These are phyloP conservation scores for Hippocampus guttulatus DNA, from an alignment of 2,113 vertebrate species.

Conservation along the genomic window DNA sequence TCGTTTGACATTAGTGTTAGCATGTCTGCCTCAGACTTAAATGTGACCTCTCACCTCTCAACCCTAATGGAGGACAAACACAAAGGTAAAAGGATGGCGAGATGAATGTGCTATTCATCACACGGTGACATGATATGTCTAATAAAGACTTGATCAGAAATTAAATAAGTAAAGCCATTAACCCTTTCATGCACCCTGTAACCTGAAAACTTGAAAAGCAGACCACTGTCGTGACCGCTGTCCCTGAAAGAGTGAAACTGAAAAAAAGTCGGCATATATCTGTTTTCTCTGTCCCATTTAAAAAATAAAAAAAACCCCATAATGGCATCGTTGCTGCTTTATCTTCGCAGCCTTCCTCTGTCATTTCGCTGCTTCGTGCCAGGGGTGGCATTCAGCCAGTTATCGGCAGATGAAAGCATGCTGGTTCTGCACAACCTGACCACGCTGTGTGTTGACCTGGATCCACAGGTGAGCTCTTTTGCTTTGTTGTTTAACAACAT, in stretches of 20 bases:
- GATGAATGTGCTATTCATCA: too few relatives aligned
- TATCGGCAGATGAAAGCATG: constrained; percentile 26
- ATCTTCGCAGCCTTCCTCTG: constrained; percentile 57
- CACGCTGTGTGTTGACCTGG: constrained; percentile 41
- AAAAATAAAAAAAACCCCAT: not conserved
- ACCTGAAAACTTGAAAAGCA: too few relatives aligned
- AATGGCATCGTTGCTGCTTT: not conserved
- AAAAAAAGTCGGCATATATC: too few relatives aligned
- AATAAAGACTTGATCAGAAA: too few relatives aligned
- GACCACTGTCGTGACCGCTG: too few relatives aligned
- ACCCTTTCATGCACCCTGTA: too few relatives aligned
- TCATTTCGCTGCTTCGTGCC: constrained; percentile 53
- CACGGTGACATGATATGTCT: too few relatives aligned
- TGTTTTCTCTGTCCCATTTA: not conserved
- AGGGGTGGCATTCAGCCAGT: constrained; percentile 43
- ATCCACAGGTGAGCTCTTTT: constrained; percentile 47
- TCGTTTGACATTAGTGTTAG: not conserved
- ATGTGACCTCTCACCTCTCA: too few relatives aligned
- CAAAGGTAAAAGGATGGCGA: too few relatives aligned
- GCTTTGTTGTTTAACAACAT: not conserved
- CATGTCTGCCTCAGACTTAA: not conserved
- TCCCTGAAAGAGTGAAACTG: too few relatives aligned
- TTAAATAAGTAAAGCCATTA: too few relatives aligned
- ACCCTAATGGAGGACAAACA: too few relatives aligned
- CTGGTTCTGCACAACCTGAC: constrained; percentile 37